Conservation (phyloP, 2,888 invertebrate genomes). For the Nephrocerus scutellatus region DNA sequence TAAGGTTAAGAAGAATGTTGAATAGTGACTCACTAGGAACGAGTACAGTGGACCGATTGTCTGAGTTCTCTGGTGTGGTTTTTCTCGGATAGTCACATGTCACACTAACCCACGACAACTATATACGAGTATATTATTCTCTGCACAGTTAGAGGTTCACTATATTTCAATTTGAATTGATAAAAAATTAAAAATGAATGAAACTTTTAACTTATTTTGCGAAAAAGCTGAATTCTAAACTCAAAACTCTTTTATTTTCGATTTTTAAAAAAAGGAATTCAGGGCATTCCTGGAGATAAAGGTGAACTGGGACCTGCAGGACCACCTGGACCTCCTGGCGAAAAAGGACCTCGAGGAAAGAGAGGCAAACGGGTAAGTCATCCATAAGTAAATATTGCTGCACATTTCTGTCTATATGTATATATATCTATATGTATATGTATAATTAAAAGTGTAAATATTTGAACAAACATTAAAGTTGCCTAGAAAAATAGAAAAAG, state of each 20-base stretch:
- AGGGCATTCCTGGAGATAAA: constrained; percentile 41
- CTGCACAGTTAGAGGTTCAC: too few species aligned
- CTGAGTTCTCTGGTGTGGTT: too few species aligned
- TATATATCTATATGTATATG: neutral
- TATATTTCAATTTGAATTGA: too few species aligned
- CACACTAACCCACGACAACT: too few species aligned
- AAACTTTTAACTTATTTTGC: constrained; percentile 14
- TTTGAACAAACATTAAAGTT: too few species aligned
- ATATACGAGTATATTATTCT: too few species aligned
- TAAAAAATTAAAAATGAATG: neutral
- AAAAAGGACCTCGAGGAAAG: constrained; percentile 85
- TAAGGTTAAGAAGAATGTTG: neutral
- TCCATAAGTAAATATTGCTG: constrained; percentile 3
- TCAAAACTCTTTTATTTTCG: constrained; percentile 4
- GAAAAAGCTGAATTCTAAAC: too few species aligned
- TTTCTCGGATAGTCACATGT: too few species aligned
- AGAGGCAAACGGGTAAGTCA: constrained; percentile 87
- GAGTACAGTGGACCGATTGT: too few species aligned
- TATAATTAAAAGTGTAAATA: neutral
- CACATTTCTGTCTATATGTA: neutral
- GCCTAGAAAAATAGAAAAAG: too few species aligned
- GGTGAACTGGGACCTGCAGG: constrained; percentile 64
- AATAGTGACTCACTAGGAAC: too few species aligned
- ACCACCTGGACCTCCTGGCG: constrained; percentile 68
- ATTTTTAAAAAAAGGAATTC: constrained; percentile 32